Base-by-base conservation (phyloP, 2,797 vertebrate genomes). In the Karalla daura region DNA sequence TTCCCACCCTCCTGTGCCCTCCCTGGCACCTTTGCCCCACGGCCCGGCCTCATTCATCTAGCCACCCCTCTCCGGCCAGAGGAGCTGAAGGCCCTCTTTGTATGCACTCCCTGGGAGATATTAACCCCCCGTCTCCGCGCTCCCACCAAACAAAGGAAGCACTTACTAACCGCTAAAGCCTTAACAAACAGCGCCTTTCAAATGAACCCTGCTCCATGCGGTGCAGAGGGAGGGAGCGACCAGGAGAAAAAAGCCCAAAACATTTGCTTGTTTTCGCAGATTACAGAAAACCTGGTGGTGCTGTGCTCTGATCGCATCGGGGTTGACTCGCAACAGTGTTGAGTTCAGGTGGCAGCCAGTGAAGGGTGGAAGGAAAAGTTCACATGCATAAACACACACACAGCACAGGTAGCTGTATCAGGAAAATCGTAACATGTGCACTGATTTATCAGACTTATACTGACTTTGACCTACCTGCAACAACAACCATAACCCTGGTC, bases 161-260 rank as follows among this genome's bases (percentile, higher is more conserved):
- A 92, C 91, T 93, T 93, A 93, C 89, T 85, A 92, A 92, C 89
- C 84, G 78, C 93, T 92, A 93, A 92, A 92, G 90, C 89, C 84
- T 92, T 91, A 90, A 92, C 90, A 94, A 92, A 92, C 88, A 90
- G 78, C 53, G 86, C 82, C 89, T 92, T 93, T 92, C 90, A 94
- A 88, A 88, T 85, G 85, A 91, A 88, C 88, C 86, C 75, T 83
- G 86, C 80, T 86, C 86, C 85, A 82, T 87, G 88, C 63, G 54
- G 77, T 64, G 77, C 74, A 53, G 68, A 86, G 78, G 71, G 80
- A 85, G 84, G 78, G 80, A 76, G 70, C 12, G 53, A 77, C 65
- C 43, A 73, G 72, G 67, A 78, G 63, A 83, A 65, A 83, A 84
- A 88, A 88, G 68, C 70, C 80, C 70, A 59, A 86, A 91, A 89